Percentiles rank a stretch among this genome's conserved stretches.
Conservation (phyloP, 2,888 invertebrate genomes). For the Phortica okadai region DNA sequence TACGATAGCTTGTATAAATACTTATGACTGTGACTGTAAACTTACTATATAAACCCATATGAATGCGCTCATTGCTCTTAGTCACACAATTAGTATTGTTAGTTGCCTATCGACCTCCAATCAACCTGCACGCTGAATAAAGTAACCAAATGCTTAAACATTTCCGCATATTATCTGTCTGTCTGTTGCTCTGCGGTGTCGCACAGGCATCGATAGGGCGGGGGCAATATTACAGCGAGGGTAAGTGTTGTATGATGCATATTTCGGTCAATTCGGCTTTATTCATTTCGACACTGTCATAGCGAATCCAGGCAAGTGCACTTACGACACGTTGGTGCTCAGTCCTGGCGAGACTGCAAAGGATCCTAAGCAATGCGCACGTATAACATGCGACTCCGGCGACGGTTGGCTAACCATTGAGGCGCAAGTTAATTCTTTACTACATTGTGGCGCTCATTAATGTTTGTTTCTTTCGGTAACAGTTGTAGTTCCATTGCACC, state of each 20-base stretch:
- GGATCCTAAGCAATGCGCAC: background rate
- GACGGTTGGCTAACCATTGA: constrained; percentile 10
- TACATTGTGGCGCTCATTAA: background rate
- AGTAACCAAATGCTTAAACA: background rate
- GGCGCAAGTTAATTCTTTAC: background rate
- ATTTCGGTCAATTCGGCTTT: background rate
- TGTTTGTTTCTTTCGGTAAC: background rate
- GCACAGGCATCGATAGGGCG: background rate
- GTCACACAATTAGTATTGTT: too few species aligned
- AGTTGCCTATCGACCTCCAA: too few species aligned
- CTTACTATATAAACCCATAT: too few species aligned
- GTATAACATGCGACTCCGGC: background rate
- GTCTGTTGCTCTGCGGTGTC: background rate
- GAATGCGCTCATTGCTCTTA: too few species aligned
- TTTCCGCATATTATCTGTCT: background rate
- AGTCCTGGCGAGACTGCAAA: background rate
- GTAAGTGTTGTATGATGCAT: background rate
- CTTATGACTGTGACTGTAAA: too few species aligned
- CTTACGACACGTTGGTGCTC: background rate
- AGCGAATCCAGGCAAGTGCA: background rate
- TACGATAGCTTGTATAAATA: too few species aligned
- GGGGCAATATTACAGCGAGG: background rate
- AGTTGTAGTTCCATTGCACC: constrained; percentile 11
- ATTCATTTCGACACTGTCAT: background rate
- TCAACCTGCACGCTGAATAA: too few species aligned